A percentile compares a stretch with the other conserved stretches of the same genome.
phyloP scores from a whole-genome alignment of 2,797 vertebrate genomes.

The Distichodus sexfasciatus region DNA sequence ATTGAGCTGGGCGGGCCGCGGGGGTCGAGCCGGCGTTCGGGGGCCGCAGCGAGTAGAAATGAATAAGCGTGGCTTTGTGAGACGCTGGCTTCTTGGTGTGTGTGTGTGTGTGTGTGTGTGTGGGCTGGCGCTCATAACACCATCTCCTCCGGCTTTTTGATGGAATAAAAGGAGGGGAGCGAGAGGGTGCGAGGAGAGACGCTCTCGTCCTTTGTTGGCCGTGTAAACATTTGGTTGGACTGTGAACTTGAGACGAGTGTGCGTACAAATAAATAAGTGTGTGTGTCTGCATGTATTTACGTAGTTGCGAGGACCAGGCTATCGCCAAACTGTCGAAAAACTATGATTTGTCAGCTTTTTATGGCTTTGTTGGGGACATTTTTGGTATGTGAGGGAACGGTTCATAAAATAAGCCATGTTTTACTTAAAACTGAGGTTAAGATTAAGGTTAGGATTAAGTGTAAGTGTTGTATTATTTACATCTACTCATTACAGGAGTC shows the following conservation, averaged over 20 bases:
- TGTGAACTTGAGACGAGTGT: slow-evolving; percentile 38
- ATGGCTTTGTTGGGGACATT: too few relatives aligned
- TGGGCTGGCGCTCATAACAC: slow-evolving; percentile 60
- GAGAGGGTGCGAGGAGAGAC: slow-evolving; percentile 39
- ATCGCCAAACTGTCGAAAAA: too few relatives aligned
- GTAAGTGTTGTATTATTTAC: too few relatives aligned
- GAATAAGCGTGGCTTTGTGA: slow-evolving; percentile 66
- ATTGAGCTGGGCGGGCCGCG: slow-evolving; percentile 58
- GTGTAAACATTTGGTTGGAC: slow-evolving; percentile 59
- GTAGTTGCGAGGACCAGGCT: too few relatives aligned
- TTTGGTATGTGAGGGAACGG: too few relatives aligned
- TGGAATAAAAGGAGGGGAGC: slow-evolving; percentile 41
- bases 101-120: too few relatives aligned
- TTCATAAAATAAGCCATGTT: too few relatives aligned
- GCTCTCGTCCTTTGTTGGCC: slow-evolving; percentile 21
- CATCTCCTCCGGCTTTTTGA: slow-evolving; percentile 55
- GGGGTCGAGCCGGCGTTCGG: slow-evolving; percentile 65
- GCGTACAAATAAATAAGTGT: not conserved
- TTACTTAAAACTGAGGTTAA: too few relatives aligned
- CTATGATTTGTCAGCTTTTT: too few relatives aligned
- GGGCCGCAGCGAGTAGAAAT: slow-evolving; percentile 53
- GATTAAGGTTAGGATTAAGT: too few relatives aligned
- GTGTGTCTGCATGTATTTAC: too few relatives aligned
- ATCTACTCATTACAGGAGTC: too few relatives aligned
- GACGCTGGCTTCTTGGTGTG: slow-evolving; percentile 49